Evolutionary conservation across 1,140 invertebrate species (phyloP).

Genomic region (Ceratoteleas bidentatus): DNA sequence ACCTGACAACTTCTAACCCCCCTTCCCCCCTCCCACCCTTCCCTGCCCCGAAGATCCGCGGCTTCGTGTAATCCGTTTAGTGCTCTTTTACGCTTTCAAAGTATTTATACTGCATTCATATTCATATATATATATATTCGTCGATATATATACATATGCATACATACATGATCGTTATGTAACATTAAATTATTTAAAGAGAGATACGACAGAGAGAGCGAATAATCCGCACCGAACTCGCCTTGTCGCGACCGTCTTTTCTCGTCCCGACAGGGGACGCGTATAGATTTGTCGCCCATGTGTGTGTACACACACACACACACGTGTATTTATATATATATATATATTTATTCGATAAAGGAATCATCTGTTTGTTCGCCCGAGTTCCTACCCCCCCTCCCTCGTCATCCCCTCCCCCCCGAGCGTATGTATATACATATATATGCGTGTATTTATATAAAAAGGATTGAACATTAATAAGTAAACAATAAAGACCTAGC

Average conservation of each 20-base stretch:
- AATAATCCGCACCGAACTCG: conserved; percentile 21
- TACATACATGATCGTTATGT: conserved; percentile 70
- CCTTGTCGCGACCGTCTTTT: conserved; percentile 15
- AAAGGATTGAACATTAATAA: conserved; percentile 67
- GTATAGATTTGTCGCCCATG: conserved; percentile 57
- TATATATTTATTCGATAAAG: conserved; percentile 62
- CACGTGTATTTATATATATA: conserved; percentile 68
- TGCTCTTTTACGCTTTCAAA: conserved; percentile 59
- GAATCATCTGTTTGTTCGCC: conserved; percentile 45
- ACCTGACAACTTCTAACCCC: neutral
- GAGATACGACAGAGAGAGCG: conserved; percentile 72
- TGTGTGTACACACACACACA: conserved; percentile 43
- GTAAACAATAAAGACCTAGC: conserved; percentile 67
- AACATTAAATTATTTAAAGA: conserved; percentile 76
- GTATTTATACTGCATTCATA: conserved; percentile 61
- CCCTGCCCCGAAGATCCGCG: conserved; percentile 33
- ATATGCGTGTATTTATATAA: conserved; percentile 68
- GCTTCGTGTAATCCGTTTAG: conserved; percentile 46
- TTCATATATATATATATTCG: conserved; percentile 67
- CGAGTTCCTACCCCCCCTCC: no score
- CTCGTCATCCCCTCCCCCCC: conserved; percentile 1
- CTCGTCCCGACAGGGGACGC: conserved; percentile 28
- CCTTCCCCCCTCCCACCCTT: neutral
- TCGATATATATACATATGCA: conserved; percentile 65
- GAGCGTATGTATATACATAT: conserved; percentile 71